Conservation (phyloP, 2,888 invertebrate species). For the Oscheius sp. region DNA sequence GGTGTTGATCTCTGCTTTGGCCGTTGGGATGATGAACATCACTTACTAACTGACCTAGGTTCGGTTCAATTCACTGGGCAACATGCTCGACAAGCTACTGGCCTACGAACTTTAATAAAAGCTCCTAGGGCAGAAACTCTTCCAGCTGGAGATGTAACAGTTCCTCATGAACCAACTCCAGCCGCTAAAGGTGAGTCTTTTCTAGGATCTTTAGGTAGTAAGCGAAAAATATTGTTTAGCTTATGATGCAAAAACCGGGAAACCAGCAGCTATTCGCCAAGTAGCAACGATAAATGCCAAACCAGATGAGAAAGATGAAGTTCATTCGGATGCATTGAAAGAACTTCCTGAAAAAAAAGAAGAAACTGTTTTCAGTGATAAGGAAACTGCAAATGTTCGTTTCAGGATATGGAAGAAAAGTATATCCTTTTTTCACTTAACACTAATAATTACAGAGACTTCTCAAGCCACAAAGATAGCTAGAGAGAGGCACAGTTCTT, state of each 20-base stretch:
- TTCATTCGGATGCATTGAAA: slow-evolving; percentile 2
- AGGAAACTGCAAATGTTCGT: slow-evolving; percentile 47
- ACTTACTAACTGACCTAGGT: slow-evolving; percentile 74
- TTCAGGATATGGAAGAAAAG: slow-evolving; percentile 43
- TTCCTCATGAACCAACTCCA: too few relatives aligned
- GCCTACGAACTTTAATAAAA: slow-evolving; percentile 52
- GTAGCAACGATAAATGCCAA: slow-evolving; percentile 17
- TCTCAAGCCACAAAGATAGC: background rate
- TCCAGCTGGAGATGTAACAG: background rate
- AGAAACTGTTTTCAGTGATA: slow-evolving; percentile 46
- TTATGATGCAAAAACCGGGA: slow-evolving; percentile 80
- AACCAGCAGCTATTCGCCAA: slow-evolving; percentile 17
- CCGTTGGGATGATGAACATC: slow-evolving; percentile 90
- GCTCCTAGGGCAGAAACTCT: slow-evolving; percentile 54
- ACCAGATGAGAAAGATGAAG: slow-evolving; percentile 21
- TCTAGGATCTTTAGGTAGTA: too few relatives aligned
- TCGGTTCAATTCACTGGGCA: slow-evolving; percentile 49
- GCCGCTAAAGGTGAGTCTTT: too few relatives aligned
- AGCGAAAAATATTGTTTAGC: slow-evolving; percentile 76
- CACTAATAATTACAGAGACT: background rate
- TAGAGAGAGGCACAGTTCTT: slow-evolving; percentile 13
- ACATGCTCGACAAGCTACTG: slow-evolving; percentile 41
- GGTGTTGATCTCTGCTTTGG: slow-evolving; percentile 81
- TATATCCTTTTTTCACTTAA: background rate
- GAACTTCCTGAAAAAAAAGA: slow-evolving; percentile 21